Conservation (phyloP, 2,797 vertebrate species). For the Eremophila alpestris region DNA sequence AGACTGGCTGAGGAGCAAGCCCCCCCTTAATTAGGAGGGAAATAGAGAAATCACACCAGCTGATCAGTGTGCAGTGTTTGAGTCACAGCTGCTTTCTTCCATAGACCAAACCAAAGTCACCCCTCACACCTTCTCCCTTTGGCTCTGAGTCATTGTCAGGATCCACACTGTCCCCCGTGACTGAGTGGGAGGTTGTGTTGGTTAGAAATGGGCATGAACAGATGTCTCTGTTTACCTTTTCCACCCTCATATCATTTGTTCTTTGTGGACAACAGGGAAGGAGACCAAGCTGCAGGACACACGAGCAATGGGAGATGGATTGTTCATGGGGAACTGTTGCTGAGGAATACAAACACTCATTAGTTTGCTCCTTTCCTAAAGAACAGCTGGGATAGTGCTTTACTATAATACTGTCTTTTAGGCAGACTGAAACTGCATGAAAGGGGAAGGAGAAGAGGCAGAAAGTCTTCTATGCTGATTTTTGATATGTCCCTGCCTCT, state of each 20-base stretch:
- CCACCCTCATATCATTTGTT: constrained; percentile 25
- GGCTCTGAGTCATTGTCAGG: constrained; percentile 53
- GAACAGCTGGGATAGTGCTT: neutral
- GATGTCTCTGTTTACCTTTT: constrained; percentile 46
- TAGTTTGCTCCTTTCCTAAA: neutral
- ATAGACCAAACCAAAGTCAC: neutral
- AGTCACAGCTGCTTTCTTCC: constrained; percentile 13
- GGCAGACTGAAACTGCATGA: neutral
- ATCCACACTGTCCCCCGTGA: neutral
- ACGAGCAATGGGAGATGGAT: neutral
- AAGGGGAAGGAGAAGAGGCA: neutral
- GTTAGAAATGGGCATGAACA: constrained; percentile 40
- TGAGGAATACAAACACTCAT: rapidly evolving
- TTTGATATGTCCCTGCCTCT: neutral
- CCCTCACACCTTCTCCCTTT: neutral
- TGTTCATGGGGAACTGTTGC: neutral
- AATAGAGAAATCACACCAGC: neutral
- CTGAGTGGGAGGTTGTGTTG: constrained; percentile 45
- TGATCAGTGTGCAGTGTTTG: neutral
- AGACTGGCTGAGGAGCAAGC: neutral
- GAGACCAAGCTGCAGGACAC: neutral
- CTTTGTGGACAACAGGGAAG: neutral
- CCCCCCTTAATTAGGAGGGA: neutral
- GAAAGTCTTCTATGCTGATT: neutral
- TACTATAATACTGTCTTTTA: neutral